Base-by-base conservation (phyloP, 2,113 vertebrate genomes). In the Entelurus aequoreus region DNA sequence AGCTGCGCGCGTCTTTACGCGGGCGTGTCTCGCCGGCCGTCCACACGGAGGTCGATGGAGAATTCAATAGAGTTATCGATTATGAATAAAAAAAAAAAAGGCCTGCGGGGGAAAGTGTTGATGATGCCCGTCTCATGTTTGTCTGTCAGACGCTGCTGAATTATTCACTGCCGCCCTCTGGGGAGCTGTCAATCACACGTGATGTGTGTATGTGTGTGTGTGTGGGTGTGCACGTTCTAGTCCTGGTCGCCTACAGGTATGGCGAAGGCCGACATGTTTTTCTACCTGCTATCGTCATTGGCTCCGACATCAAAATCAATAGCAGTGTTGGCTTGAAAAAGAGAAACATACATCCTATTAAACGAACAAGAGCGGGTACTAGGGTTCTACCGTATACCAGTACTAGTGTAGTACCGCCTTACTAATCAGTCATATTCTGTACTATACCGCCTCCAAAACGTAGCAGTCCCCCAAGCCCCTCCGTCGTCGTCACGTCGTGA, bases 111-210 rank as follows among this genome's bases (percentile, higher is more conserved):
- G 54, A 63, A 35, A 49, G 71, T 71, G 79, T 60, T 75, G 75
- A 82, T 82, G 81, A 71, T 75, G 56, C 51, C 11, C 62, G 60
- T 60, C 65, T 77, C 50, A 51, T 62, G 54, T 47, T 76, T 75
- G 76, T 79, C 76, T 69, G 46, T 81, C 74, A 75, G 58, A 69
- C 63, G 54, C 62, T 58, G 69, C 63, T 84, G 80, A 84, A 84
- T 87, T 67, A 82, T 87, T 85, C 68, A 82, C 77, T 49, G 12
- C 60, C 56, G 65, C 48, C 78, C 83, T 84, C 72, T 57, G 71
- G 81, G 85, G 81, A 82, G 65, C 79, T 81, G 83, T 80, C 81
- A 81, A 78, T 85, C 83, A 84, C 54, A 35, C 56, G 64, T 57
- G 36, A 12, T 6, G 57, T 54, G 51, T 64, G 54, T 52, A 46